Conservation (phyloP, 1,140 invertebrate genomes). For the Leptinotarsa defecta region DNA sequence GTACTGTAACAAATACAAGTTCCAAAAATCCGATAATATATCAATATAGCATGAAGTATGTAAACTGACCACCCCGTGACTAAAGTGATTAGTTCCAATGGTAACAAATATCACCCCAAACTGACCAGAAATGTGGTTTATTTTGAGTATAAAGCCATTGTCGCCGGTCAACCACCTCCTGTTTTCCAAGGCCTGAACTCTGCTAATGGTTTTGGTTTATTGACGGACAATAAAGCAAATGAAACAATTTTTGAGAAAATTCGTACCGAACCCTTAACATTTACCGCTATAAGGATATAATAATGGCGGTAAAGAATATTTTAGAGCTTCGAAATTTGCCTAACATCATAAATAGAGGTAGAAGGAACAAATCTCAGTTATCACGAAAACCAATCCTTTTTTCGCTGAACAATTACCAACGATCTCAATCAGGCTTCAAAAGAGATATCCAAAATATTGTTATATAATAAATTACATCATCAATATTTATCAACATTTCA, state of each 20-base stretch:
- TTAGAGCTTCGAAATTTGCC: no score
- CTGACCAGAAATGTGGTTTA: slow-evolving; percentile 46
- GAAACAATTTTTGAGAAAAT: slow-evolving; percentile 9
- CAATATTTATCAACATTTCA: no score
- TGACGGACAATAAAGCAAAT: slow-evolving; percentile 29
- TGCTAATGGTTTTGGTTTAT: slow-evolving; percentile 25
- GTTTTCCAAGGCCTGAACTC: slow-evolving; percentile 14
- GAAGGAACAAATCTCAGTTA: no score
- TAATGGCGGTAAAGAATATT: neutral
- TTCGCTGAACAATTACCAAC: no score
- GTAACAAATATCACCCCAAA: slow-evolving; percentile 39
- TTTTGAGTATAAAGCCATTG: slow-evolving; percentile 33
- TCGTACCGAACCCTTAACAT: slow-evolving; percentile 1
- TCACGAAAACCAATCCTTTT: no score
- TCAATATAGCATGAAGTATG: slow-evolving; percentile 26
- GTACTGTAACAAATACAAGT: slow-evolving; percentile 7
- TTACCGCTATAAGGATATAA: neutral
- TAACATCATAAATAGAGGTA: no score
- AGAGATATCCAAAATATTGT: no score
- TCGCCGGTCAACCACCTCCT: slow-evolving; percentile 27
- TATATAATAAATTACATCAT: no score
- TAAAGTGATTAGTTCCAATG: slow-evolving; percentile 37
- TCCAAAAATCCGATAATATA: slow-evolving; percentile 33
- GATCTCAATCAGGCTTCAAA: no score
- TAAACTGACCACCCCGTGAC: slow-evolving; percentile 37